phyloP scores from a whole-genome alignment of 2,797 vertebrate species.

The Melanotaenia parkinsoni region DNA sequence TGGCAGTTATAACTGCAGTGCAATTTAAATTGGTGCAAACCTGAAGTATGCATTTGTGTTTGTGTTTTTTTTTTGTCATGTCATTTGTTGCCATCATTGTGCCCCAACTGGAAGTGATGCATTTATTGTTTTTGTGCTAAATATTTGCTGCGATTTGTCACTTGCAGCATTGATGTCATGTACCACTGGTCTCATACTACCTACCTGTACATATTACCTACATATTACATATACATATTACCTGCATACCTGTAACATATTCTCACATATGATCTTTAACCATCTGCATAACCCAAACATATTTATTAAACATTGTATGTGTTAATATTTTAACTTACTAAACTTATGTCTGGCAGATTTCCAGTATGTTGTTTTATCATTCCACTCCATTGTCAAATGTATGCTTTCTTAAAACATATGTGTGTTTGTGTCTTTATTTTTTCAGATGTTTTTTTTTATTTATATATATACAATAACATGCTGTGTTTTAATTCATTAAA shows the following conservation, averaged over 20 bases:
- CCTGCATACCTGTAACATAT: constrained; percentile 26
- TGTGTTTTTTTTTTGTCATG: neutral
- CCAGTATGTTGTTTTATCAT: constrained; percentile 18
- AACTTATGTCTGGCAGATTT: neutral
- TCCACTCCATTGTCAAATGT: constrained; percentile 38
- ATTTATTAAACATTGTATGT: constrained; percentile 18
- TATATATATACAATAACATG: constrained; percentile 14
- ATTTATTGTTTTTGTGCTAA: constrained; percentile 28
- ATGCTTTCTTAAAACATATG: constrained; percentile 2
- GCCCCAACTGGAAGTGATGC: constrained; percentile 11
- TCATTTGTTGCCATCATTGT: constrained; percentile 12
- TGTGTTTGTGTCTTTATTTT: constrained; percentile 28
- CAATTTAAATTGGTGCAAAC: neutral
- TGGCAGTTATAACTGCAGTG: constrained; percentile 14
- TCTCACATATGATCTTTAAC: constrained; percentile 36
- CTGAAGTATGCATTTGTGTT: neutral
- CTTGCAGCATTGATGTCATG: constrained; percentile 18
- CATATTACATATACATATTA: too few relatives aligned
- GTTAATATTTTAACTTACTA: constrained; percentile 26
- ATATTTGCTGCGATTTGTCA: constrained; percentile 35
- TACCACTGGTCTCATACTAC: constrained; percentile 15
- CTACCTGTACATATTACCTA: neutral
- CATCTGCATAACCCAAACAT: constrained; percentile 24
- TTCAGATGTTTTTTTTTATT: constrained; percentile 15
- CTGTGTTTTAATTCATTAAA: constrained; percentile 75